A percentile compares a stretch with the other conserved stretches of the same genome.
Evolutionary conservation across 2,888 invertebrate genomes (phyloP).

Genomic region (Cryptosula pallasiana): DNA sequence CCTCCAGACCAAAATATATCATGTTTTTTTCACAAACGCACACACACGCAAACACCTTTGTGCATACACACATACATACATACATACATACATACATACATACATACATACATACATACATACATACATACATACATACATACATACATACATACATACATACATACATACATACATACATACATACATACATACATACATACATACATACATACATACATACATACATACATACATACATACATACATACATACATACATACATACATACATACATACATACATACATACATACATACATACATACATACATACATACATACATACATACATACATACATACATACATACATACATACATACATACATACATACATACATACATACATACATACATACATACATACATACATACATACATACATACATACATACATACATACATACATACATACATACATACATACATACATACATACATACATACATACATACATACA

Average conservation of each 20-base stretch:
- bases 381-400: constrained; percentile 22
- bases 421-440: not conserved
- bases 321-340: constrained; percentile 21
- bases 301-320: constrained; percentile 19
- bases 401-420: constrained; percentile 14
- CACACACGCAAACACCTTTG: not conserved
- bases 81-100: not conserved
- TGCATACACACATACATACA: not conserved
- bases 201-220: not conserved
- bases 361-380: constrained; percentile 20
- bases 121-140: constrained; percentile 24
- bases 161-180: constrained; percentile 18
- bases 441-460: not conserved
- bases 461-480: not conserved
- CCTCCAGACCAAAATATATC: too few species aligned
- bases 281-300: not conserved
- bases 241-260: not conserved
- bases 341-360: constrained; percentile 22
- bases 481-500: not conserved
- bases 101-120: not conserved
- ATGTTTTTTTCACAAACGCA: too few species aligned
- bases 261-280: not conserved
- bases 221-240: not conserved
- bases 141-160: constrained; percentile 4
- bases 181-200: constrained; percentile 4